Evolutionary conservation across 2,888 invertebrate species (phyloP), one percentile per base, ranked within the genome.

Genomic region (Pilophorus perplexus): DNA sequence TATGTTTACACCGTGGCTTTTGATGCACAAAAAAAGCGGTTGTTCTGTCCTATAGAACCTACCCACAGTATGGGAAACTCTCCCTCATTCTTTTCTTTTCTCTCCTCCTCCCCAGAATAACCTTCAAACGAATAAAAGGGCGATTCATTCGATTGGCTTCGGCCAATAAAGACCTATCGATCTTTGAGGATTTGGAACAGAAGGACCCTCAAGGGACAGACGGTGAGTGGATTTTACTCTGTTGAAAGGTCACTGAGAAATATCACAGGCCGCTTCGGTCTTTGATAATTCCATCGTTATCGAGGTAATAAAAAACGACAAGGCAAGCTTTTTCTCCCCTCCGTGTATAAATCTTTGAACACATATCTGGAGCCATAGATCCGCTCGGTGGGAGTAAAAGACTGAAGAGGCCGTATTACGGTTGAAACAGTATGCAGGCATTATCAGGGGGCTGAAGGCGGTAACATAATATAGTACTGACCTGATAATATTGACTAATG

Each of bases 401-500:
- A n/a, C n/a, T 18, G 46, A 28, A 33, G 59, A 42, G 44, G 62
- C 16, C 28, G 46, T 62, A 62, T 62, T 62, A 46, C n/a, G 62
- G 46, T 46, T 62, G 62, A 62, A 62, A 62, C 62, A 62, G 62
- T 44, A 46, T 62, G 62, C 38, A 62, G 62, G 48, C 62, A 46
- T 62, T 46, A 62, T 62, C 62, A 37, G 12, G 18, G 28, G 55
- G n/a, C n/a, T 33, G 12, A 59, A 59, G 62, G 44, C 28, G 62
- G 46, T 44, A 46, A 62, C 62, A 62, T 62, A 62, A 62, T 62
- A 62, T 62, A 62, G 62, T 44, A 62, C 20, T 46, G 48, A 44
- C 46, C 46, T 48, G 62, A 62, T 62, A 62, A 62, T 62, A 62
- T 62, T 62, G 62, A 62, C 62, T 62, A 62, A 62, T 62, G 62